phyloP scores from a whole-genome alignment of 2,888 invertebrate genomes.

The Cotesia congregata region DNA sequence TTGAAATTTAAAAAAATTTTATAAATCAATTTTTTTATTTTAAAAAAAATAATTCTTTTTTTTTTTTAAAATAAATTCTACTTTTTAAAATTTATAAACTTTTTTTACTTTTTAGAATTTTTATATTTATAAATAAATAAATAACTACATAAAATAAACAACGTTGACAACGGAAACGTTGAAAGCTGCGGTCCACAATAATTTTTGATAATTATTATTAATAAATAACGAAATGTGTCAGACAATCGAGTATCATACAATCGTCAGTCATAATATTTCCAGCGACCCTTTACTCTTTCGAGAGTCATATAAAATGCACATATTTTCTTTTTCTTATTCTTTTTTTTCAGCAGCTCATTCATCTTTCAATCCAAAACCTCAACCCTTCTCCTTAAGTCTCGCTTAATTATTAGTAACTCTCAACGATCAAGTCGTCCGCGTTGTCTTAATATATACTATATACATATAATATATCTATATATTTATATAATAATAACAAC shows the following conservation, averaged over 20 bases:
- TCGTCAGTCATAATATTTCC: conserved; percentile 32
- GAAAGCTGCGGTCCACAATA: conserved; percentile 10
- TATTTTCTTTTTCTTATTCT: conserved; percentile 61
- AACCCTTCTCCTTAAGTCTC: conserved; percentile 74
- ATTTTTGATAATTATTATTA: not conserved
- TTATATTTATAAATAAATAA: conserved; percentile 4
- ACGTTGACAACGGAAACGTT: conserved; percentile 9
- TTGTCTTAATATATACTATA: conserved; percentile 22
- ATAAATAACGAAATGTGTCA: not conserved
- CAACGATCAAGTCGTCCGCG: conserved; percentile 51
- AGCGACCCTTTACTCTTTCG: conserved; percentile 29
- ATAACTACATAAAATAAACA: not conserved
- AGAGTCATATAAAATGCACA: conserved; percentile 35
- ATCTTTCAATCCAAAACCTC: conserved; percentile 75
- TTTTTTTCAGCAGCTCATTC: conserved; percentile 75
- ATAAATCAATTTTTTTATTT: conserved; percentile 20
- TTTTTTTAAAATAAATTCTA: too few species aligned
- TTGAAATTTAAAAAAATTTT: too few species aligned
- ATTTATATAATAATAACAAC: conserved; percentile 38
- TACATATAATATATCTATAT: conserved; percentile 33
- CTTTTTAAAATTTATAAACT: too few species aligned
- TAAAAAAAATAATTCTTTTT: not conserved
- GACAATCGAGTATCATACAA: not conserved
- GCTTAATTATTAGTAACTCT: conserved; percentile 69
- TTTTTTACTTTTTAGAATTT: too few species aligned